Percentiles rank a stretch among this genome's conserved stretches.
Evolutionary conservation across 2,797 vertebrate genomes (phyloP).

Genomic region (Catamblyrhynchus diadema): DNA sequence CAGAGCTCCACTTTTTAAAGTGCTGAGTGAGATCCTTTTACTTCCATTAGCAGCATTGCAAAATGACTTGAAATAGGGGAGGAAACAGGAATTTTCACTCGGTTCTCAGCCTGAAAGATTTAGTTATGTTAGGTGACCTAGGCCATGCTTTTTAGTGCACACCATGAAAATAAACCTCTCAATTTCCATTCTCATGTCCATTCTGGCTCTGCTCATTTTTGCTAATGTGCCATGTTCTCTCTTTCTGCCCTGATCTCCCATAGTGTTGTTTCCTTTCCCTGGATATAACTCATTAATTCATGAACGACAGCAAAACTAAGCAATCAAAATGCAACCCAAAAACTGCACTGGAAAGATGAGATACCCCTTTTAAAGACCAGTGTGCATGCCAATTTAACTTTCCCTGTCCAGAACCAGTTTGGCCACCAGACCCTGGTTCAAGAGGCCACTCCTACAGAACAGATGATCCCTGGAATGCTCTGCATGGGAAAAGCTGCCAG

Average conservation of each 20-base stretch:
- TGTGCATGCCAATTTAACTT: not conserved
- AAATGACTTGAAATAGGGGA: not conserved
- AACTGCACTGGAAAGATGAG: not conserved
- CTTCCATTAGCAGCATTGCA: not conserved
- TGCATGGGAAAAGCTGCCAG: not conserved
- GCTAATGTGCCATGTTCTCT: not conserved
- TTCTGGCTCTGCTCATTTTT: not conserved
- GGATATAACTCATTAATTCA: not conserved
- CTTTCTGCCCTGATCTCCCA: not conserved
- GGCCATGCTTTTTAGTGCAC: not conserved
- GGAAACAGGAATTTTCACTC: not conserved
- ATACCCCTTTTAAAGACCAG: not conserved
- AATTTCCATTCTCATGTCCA: not conserved
- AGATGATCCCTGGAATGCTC: not conserved
- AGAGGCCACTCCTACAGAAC: not conserved
- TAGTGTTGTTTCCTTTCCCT: not conserved
- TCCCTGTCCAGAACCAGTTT: not conserved
- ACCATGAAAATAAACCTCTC: not conserved
- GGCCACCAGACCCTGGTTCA: not conserved
- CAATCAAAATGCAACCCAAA: not conserved
- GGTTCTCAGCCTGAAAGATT: not conserved
- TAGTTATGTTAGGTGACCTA: not conserved
- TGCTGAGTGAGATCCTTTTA: not conserved
- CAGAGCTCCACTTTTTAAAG: not conserved
- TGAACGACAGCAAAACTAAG: not conserved